Conservation (phyloP, 2,797 vertebrate genomes). For the Tiaroga cobitis region DNA sequence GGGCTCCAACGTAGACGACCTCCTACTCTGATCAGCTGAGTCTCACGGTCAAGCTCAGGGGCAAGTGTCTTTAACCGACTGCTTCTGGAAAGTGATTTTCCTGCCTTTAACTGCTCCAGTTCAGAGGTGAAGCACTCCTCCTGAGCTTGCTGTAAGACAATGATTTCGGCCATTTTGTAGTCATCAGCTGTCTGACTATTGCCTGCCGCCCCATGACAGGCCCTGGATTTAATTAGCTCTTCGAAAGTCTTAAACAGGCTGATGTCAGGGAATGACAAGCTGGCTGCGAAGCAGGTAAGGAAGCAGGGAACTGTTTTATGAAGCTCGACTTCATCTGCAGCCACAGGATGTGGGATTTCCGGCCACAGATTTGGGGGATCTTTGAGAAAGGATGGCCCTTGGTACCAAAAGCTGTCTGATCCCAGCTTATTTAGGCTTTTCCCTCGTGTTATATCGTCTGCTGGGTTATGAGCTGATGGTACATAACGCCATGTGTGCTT, state of each 20-base stretch:
- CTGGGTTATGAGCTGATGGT: neutral
- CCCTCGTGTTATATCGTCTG: neutral
- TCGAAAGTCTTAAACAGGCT: neutral
- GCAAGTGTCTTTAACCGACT: neutral
- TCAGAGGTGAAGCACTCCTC: neutral
- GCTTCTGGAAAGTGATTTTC: neutral
- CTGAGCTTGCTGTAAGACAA: neutral
- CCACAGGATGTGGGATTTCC: neutral
- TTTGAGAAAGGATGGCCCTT: conserved; percentile 3
- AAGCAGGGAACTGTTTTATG: neutral
- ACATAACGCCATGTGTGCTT: neutral
- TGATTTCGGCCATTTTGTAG: neutral
- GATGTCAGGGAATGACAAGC: neutral
- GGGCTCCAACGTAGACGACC: neutral
- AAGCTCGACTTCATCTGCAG: neutral
- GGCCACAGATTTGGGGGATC: neutral
- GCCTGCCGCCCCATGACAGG: neutral
- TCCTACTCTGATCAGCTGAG: neutral
- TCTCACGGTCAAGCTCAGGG: neutral
- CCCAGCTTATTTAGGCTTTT: neutral
- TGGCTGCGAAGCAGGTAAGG: neutral
- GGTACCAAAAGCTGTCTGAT: neutral
- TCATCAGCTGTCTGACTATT: neutral
- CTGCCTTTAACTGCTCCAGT: neutral
- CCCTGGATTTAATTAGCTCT: neutral